Evolutionary conservation across 2,113 vertebrate genomes (phyloP).

Genomic region (Loxodonta africana): DNA sequence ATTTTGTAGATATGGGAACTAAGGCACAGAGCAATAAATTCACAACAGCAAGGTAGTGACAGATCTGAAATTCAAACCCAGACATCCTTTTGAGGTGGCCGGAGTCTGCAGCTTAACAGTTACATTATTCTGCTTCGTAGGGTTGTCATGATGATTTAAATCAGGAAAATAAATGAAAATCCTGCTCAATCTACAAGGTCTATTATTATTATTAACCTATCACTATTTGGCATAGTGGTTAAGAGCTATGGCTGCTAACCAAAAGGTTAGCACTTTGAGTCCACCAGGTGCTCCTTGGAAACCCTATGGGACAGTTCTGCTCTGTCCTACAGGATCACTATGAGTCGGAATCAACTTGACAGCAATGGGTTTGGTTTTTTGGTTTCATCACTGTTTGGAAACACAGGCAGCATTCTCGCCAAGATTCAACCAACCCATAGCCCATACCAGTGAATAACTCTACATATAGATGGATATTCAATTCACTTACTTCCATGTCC

Average conservation of each 20-base stretch:
- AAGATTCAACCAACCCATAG: neutral
- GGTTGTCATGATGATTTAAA: neutral
- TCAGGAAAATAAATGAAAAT: neutral
- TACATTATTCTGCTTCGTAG: neutral
- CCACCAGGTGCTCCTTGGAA: no score
- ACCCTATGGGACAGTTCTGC: no score
- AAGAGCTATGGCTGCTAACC: no score
- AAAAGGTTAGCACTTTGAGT: no score
- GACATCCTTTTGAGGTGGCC: neutral
- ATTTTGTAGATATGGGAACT: neutral
- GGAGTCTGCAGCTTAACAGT: neutral
- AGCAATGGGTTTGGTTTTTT: no score
- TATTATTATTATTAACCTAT: neutral
- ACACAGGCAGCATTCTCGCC: neutral
- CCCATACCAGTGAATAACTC: slow-evolving; percentile 14
- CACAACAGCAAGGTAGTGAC: neutral
- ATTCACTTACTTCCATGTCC: slow-evolving; percentile 1
- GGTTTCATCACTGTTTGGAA: neutral
- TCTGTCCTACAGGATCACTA: no score
- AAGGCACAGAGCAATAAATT: neutral
- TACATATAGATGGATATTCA: neutral
- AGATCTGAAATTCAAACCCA: neutral
- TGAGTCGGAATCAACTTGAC: no score
- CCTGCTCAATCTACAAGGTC: neutral
- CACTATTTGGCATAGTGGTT: neutral